Percentiles rank a stretch among this genome's conserved stretches.
Conservation (phyloP, 92 coral and sea anemone species). For the Plumapathes pennacea region DNA sequence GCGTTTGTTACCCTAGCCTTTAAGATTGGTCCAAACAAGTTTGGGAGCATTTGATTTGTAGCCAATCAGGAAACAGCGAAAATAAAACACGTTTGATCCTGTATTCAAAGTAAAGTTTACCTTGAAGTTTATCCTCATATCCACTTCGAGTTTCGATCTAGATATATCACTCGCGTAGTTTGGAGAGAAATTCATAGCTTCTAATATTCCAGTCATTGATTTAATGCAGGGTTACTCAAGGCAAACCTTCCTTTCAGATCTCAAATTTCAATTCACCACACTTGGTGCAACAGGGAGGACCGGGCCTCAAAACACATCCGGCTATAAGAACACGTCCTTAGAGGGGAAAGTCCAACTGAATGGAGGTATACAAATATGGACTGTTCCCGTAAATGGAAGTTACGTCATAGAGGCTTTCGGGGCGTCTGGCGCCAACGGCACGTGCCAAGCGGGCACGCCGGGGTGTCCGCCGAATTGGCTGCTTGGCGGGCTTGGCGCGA, state of each 20-base stretch:
- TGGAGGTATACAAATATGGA: constrained; percentile 81
- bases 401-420: constrained; percentile 81
- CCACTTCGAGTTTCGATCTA: too few species aligned
- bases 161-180: too few species aligned
- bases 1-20: too few species aligned
- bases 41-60: too few species aligned
- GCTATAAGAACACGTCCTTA: constrained; percentile 59
- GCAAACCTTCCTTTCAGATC: neutral
- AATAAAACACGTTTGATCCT: too few species aligned
- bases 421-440: constrained; percentile 83
- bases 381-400: constrained; percentile 71
- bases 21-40: too few species aligned
- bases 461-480: constrained; percentile 11
- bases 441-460: constrained; percentile 1
- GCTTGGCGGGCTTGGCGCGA: constrained; percentile 85
- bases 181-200: too few species aligned
- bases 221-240: too few species aligned
- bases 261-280: constrained; percentile 31
- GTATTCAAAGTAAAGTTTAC: too few species aligned
- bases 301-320: constrained; percentile 59
- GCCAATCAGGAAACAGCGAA: too few species aligned
- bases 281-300: constrained; percentile 56
- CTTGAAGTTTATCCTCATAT: too few species aligned
- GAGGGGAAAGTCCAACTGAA: constrained; percentile 55
- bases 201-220: too few species aligned